Evolutionary conservation across 2,888 invertebrate species (phyloP), one percentile per base, ranked within the genome.

Genomic region (Platycheirus rosarum): DNA sequence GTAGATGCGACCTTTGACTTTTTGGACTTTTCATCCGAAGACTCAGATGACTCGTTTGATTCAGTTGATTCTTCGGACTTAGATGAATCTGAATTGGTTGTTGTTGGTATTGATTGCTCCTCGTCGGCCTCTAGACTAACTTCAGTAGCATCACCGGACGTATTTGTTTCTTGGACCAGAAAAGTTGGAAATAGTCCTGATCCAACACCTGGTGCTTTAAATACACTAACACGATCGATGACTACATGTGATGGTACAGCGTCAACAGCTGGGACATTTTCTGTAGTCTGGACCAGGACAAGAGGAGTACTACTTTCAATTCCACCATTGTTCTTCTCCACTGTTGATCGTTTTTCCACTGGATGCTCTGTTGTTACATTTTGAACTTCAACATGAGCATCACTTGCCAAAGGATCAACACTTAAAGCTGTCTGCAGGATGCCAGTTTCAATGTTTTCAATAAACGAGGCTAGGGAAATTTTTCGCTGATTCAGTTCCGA

Each of bases 361-460:
- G 68, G 26, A 48, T 84, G 76, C 1, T 20, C 71, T 0, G 86
- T 78, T n/a, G 74, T 85, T 0, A 88, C 79, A 42, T 86, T 85
- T 6, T 70, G 49, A 32, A 87, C 76, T 11, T 70, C 74, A 2
- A 85, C 85, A 51, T 77, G 87, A 0, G 86, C 82, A n/a, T 86
- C 85, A 18, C 85, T 85, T 13, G 86, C 86, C 4, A 85, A 60
- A 5, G 86, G 85, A 4, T 86, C 79, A 13, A 88, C 76, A 75
- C 88, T 88, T 14, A 87, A 29, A 0, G 90, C 90, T 0, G 89
- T 87, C 32, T 87, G 85, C 9, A 89, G 86, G 13, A 90, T 63
- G 32, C 87, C 87, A 23, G 86, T 85, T 85, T 90, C 90, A 46
- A 90, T 84, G 57, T 88, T 86, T 2, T 87, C 87, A 37, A 90